Base-by-base conservation (phyloP, 2,888 invertebrate species). In the Pollenia angustigena region DNA sequence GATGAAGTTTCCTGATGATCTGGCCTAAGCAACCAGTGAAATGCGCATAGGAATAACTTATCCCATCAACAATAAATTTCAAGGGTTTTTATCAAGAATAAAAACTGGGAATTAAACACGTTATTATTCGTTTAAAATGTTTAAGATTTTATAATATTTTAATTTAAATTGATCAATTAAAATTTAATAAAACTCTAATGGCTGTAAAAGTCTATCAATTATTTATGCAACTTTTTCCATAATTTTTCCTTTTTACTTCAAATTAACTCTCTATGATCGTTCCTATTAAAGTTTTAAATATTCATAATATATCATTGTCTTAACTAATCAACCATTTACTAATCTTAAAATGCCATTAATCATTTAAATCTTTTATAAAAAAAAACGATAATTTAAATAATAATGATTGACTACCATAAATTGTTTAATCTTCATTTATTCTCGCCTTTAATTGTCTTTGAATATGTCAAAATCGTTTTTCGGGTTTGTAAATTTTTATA, bases 391-490 rank as follows among this genome's bases (percentile, higher is more conserved):
- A 9, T 46, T 44, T 56, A 9, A 64, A 12, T 42, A 50, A 64
- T 81, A 62, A 66, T 81, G 56, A 66, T 72, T 64, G 54, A 54
- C 66, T 66, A 40, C 72, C 74, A 74, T 74, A 81, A 81, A 18
- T 74, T 40, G 56, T 62, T 72, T 62, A 84, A 74, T 79, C 72
- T 78, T 79, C 72, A 72, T 62, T 84, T 72, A 78, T 66, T 78
- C 54, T 78, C 46, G 48, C 50, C 62, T 76, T 64, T 60, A 18
- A 44, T 52, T 40, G 48, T 48, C 4, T 62, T 69, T 78, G 14
- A 56, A 66, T 32, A 56, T 16, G 2, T 7, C 23, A 78, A 60
- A 58, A 69, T 23, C 11, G n/a, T 10, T 32, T 58, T 64, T 50
- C n/a, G 10, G n/a, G 9, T 56, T 56, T 72, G 44, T 9, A 72